Conservation (phyloP, 2,888 invertebrate species). For the Xylocampa areola region DNA sequence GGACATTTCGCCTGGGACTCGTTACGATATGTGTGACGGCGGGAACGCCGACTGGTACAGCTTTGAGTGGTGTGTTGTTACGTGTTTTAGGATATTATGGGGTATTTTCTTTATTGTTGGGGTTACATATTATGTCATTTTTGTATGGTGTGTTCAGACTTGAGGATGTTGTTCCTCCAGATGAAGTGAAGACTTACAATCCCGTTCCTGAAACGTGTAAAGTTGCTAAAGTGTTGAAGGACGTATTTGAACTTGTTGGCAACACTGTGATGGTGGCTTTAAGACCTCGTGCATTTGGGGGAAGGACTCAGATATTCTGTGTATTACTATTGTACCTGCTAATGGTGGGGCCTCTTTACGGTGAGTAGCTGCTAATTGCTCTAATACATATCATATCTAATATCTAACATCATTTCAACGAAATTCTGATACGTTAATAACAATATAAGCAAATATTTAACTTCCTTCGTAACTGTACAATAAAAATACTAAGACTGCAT, state of each 20-base stretch:
- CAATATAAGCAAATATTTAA: slow-evolving; percentile 16
- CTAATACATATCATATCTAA: too few species aligned
- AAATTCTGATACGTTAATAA: slow-evolving; percentile 10
- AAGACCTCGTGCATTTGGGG: slow-evolving; percentile 72
- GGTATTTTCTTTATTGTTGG: slow-evolving; percentile 79
- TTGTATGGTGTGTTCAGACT: slow-evolving; percentile 79
- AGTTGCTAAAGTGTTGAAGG: slow-evolving; percentile 64
- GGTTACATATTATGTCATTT: slow-evolving; percentile 75
- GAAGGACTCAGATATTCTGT: slow-evolving; percentile 79
- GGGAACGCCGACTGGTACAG: slow-evolving; percentile 87
- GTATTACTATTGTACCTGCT: slow-evolving; percentile 81
- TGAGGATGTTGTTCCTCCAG: slow-evolving; percentile 73
- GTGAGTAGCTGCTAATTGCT: slow-evolving; percentile 69
- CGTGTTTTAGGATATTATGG: slow-evolving; percentile 84
- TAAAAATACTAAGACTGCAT: slow-evolving; percentile 22
- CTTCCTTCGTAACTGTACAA: slow-evolving; percentile 17
- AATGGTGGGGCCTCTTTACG: slow-evolving; percentile 87
- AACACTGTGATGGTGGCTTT: slow-evolving; percentile 83
- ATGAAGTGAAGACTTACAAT: slow-evolving; percentile 44
- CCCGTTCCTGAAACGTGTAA: slow-evolving; percentile 48
- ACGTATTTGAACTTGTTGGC: slow-evolving; percentile 76
- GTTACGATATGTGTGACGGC: slow-evolving; percentile 89
- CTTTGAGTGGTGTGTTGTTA: slow-evolving; percentile 87
- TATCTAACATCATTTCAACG: not conserved
- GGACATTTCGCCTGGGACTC: slow-evolving; percentile 91